Percentiles rank a stretch among this genome's conserved stretches.
These are phyloP conservation scores for Parapristionchus giblindavisi DNA, from an alignment of 2,888 invertebrate species.

Conservation along the genomic window DNA sequence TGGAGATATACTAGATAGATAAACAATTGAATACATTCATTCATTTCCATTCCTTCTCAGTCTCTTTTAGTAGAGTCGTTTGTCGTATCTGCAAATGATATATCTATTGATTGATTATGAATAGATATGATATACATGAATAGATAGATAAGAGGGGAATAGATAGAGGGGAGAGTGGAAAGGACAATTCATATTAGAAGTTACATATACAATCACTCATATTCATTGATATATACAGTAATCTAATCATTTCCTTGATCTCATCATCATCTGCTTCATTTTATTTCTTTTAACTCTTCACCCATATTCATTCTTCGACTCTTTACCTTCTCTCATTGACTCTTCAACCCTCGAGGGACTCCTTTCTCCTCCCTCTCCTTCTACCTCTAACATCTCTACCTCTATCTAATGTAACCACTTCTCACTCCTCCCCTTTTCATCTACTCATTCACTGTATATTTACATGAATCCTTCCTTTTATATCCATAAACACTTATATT, in stretches of 20 bases:
- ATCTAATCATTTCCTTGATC: not conserved
- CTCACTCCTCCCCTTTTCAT: not conserved
- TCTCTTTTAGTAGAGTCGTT: slow-evolving; percentile 38
- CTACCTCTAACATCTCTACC: too few species aligned
- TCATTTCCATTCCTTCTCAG: too few species aligned
- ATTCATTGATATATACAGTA: not conserved
- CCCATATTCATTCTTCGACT: not conserved
- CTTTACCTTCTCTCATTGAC: not conserved
- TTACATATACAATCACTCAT: not conserved
- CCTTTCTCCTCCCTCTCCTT: not conserved
- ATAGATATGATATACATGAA: not conserved
- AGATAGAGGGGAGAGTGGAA: not conserved
- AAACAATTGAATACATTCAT: not conserved
- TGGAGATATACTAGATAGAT: not conserved
- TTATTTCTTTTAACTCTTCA: not conserved
- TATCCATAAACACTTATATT: too few species aligned
- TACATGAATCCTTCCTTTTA: too few species aligned
- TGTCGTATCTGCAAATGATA: slow-evolving; percentile 33
- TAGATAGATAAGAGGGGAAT: not conserved
- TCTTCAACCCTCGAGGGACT: not conserved
- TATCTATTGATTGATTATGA: not conserved
- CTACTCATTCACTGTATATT: too few species aligned
- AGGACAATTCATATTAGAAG: not conserved
- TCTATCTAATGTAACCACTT: too few species aligned
- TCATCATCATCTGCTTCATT: not conserved